Conservation (phyloP, 1,140 invertebrate genomes). For the Listronotus bonariensis region DNA sequence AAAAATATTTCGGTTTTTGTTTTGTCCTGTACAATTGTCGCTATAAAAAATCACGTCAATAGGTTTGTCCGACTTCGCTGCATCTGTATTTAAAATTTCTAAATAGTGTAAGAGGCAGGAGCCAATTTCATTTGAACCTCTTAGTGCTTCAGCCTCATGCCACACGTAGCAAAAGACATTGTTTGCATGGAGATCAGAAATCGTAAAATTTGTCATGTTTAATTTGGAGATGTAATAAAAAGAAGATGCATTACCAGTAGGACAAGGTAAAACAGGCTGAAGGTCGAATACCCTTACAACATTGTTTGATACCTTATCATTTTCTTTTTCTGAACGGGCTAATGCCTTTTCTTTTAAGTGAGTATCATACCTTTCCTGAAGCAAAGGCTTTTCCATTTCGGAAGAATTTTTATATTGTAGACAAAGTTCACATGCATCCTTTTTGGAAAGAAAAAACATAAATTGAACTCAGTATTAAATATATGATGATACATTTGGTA, state of each 20-base stretch:
- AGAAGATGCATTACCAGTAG: background rate
- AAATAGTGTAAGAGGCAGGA: background rate
- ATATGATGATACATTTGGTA: too few relatives aligned
- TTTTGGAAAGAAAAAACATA: too few relatives aligned
- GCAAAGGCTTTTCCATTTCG: too few relatives aligned
- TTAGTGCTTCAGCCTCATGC: background rate
- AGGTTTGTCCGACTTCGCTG: background rate
- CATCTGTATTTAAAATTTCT: background rate
- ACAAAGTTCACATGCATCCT: too few relatives aligned
- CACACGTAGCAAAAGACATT: background rate
- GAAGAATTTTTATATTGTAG: too few relatives aligned
- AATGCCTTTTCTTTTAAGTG: too few relatives aligned
- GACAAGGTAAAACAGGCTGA: background rate
- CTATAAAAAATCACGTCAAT: too few relatives aligned
- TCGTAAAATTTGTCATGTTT: background rate
- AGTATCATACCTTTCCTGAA: too few relatives aligned
- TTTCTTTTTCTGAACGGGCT: background rate
- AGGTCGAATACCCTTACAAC: background rate
- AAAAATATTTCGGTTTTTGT: too few relatives aligned
- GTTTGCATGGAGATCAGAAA: background rate
- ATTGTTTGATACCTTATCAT: background rate
- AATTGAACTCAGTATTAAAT: too few relatives aligned
- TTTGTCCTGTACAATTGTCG: too few relatives aligned
- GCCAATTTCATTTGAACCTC: background rate
- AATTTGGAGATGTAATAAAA: background rate